phyloP scores from a whole-genome alignment of 1,140 invertebrate species.

The Drosophila novamexicana region DNA sequence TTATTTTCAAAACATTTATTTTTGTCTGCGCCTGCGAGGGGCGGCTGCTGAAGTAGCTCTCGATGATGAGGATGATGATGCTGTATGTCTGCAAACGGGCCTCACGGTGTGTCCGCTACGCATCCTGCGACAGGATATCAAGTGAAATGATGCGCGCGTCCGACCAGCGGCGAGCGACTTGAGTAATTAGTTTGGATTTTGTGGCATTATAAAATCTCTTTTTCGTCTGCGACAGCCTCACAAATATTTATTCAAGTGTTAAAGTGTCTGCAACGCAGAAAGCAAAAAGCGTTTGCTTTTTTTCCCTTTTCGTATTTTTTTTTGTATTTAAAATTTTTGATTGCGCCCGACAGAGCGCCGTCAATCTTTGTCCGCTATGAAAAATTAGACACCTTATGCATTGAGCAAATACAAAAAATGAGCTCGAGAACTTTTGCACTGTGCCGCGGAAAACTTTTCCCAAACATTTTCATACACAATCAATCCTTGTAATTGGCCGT shows the following conservation, averaged over 20 bases:
- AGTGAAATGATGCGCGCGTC: constrained; percentile 81
- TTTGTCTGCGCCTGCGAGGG: constrained; percentile 47
- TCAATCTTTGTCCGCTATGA: constrained; percentile 74
- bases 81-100: constrained; percentile 47
- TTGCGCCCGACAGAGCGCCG: constrained; percentile 68
- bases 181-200: constrained; percentile 83
- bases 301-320: constrained; percentile 35
- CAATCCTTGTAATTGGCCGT: constrained; percentile 84
- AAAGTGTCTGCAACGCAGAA: constrained; percentile 73
- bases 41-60: constrained; percentile 18
- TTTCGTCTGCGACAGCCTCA: constrained; percentile 50
- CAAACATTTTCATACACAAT: constrained; percentile 84
- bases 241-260: constrained; percentile 84
- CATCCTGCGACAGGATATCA: constrained; percentile 82
- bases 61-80: constrained; percentile 48
- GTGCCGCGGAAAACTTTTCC: constrained; percentile 46
- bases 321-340: constrained; percentile 76
- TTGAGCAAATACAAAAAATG: constrained; percentile 45
- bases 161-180: constrained; percentile 57
- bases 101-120: constrained; percentile 26
- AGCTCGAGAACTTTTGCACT: constrained; percentile 42
- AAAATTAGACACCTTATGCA: constrained; percentile 84
- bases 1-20: constrained; percentile 81
- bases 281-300: constrained; percentile 58
- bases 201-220: constrained; percentile 81